Evolutionary conservation across 64 coral and sea anemone species (phyloP).

Genomic region (Pachyseris speciosa): DNA sequence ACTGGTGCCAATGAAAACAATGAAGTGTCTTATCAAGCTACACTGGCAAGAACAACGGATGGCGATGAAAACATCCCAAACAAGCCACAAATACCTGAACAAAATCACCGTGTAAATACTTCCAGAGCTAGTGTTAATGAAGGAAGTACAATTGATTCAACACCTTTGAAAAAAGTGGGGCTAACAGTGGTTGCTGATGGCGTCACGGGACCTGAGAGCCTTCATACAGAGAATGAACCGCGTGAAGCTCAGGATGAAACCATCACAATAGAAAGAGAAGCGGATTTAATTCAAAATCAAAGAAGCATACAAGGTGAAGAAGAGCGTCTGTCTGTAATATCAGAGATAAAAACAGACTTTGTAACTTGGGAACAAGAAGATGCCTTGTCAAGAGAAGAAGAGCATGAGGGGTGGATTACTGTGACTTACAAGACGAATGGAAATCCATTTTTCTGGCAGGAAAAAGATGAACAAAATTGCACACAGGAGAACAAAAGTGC

Average conservation of each 20-base stretch:
- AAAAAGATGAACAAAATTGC: background rate
- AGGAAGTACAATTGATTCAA: background rate
- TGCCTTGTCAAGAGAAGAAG: background rate
- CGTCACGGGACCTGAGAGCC: background rate
- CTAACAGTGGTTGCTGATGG: background rate
- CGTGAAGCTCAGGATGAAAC: background rate
- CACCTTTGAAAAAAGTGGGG: background rate
- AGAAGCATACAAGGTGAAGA: conserved; percentile 23
- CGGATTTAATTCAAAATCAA: background rate
- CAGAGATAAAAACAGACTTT: background rate
- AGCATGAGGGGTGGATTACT: background rate
- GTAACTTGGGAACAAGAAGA: background rate
- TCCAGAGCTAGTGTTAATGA: background rate
- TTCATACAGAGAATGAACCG: background rate
- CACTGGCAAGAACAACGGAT: background rate
- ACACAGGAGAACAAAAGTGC: background rate
- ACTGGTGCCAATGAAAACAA: background rate
- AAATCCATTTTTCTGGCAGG: background rate
- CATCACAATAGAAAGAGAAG: background rate
- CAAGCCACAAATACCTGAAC: accelerated
- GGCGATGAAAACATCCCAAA: background rate
- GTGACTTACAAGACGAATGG: background rate
- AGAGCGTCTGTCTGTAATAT: background rate
- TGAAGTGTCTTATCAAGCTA: background rate
- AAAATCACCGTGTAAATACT: background rate